phyloP scores from a whole-genome alignment of 2,797 vertebrate genomes.

The Microchirus variegatus region DNA sequence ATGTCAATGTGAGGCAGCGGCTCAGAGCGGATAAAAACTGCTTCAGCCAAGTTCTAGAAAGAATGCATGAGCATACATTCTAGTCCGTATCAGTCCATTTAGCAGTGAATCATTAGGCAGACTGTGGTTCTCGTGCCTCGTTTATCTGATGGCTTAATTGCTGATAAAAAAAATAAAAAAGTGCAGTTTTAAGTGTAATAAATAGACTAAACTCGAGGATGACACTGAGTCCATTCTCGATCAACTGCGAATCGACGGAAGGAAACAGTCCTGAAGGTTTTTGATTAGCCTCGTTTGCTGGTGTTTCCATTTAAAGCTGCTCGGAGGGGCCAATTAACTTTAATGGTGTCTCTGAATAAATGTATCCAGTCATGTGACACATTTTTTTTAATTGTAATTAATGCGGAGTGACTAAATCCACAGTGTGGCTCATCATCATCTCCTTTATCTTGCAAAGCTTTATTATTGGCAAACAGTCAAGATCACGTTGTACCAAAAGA shows the following conservation, averaged over 20 bases:
- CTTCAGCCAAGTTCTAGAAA: slow-evolving; percentile 13
- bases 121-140: slow-evolving; percentile 50
- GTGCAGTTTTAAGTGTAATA: slow-evolving; percentile 56
- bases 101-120: slow-evolving; percentile 53
- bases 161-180: slow-evolving; percentile 62
- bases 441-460: too few relatives aligned
- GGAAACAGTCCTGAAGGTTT: slow-evolving; percentile 18
- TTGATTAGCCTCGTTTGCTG: not conserved
- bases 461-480: too few relatives aligned
- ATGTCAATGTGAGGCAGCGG: slow-evolving; percentile 25
- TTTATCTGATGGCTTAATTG: slow-evolving; percentile 73
- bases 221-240: slow-evolving; percentile 25
- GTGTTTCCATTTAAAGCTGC: slow-evolving; percentile 31
- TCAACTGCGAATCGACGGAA: slow-evolving; percentile 36
- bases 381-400: not conserved
- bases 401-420: slow-evolving; percentile 5
- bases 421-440: not conserved
- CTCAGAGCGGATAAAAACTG: slow-evolving; percentile 17
- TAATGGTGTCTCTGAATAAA: slow-evolving; percentile 18
- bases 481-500: too few relatives aligned
- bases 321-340: slow-evolving; percentile 24
- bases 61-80: slow-evolving; percentile 25
- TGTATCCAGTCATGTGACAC: slow-evolving; percentile 7
- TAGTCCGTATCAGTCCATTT: slow-evolving; percentile 39
- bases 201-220: slow-evolving; percentile 64